A percentile compares a stretch with the other conserved stretches of the same genome.
Conservation (phyloP, 2,113 vertebrate genomes). For the Crypturellus undulatus region DNA sequence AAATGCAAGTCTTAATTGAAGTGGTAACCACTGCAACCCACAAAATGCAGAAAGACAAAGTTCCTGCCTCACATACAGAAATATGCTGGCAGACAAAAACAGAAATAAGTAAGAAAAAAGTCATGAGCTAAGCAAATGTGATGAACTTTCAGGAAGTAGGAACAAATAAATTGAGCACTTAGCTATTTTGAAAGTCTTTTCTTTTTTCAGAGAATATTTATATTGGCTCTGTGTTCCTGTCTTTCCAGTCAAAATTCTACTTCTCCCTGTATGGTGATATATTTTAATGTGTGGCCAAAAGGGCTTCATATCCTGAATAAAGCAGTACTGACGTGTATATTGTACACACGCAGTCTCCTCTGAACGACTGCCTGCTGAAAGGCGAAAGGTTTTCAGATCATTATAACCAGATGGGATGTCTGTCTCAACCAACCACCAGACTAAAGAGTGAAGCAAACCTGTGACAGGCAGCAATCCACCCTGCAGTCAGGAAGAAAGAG, state of each 20-base stretch:
- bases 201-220: slow-evolving; percentile 51
- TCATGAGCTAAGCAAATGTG: neutral
- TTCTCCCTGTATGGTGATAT: neutral
- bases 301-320: neutral
- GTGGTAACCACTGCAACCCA: neutral
- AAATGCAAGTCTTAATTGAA: neutral
- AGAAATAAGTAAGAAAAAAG: slow-evolving; percentile 20
- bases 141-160: slow-evolving; percentile 53
- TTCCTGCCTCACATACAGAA: neutral
- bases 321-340: neutral
- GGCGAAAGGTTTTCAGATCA: neutral
- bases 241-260: slow-evolving; percentile 42
- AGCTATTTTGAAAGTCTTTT: slow-evolving; percentile 57
- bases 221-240: slow-evolving; percentile 6
- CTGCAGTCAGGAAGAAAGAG: neutral
- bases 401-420: neutral
- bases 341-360: neutral
- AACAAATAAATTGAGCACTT: slow-evolving; percentile 41
- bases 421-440: neutral
- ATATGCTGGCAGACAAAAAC: slow-evolving; percentile 8
- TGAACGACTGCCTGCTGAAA: neutral
- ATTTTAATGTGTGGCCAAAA: slow-evolving; percentile 23
- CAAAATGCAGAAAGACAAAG: neutral
- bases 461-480: neutral
- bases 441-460: neutral